Base-by-base conservation (phyloP, 2,797 vertebrate species). In the Luscinia luscinia region DNA sequence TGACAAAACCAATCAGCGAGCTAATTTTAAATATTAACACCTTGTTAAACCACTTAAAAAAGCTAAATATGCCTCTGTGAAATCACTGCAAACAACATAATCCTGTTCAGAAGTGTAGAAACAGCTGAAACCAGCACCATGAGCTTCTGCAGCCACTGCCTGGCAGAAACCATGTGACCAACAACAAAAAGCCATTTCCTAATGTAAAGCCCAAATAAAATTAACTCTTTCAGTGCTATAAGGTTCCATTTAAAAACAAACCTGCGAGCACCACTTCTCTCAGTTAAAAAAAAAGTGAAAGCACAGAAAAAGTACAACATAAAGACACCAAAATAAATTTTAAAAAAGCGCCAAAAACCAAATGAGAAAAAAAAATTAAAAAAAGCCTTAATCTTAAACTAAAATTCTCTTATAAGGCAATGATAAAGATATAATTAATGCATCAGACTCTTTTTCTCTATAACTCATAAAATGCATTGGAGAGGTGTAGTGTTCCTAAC, bases 141-240 rank as follows among this genome's bases (percentile, higher is more conserved):
- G 0, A 36, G 27, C 75, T 21, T 36, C 26, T 0, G 2, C 1
- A 2, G 38, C 74, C 16, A 15, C n/a, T 36, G 61, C 27, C 40
- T 1, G 4, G 41, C 62, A 79, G 62, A 79, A 66, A 46, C 13
- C 41, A 38, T 32, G n/a, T 66, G 51, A 21, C n/a, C 51, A 46
- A 8, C n/a, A 55, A 32, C 6, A 38, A 55, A 55, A 66, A 66
- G 41, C 22, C n/a, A 55, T 55, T 66, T 55, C 51, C 51, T 46
- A 66, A 26, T 38, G 27, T 22, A 66, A 79, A 66, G 22, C 49
- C 17, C 41, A 79, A 66, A 66, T 66, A 55, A 55, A 32, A 66
- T 55, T 20, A 66, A 66, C n/a, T 55, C 32, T 54, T 43, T 64
- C n/a, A 13, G n/a, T 64, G 40, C 49, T 66, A 20, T 32, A 55